Conservation (phyloP, 2,113 vertebrate genomes). For the Cavia aperea region DNA sequence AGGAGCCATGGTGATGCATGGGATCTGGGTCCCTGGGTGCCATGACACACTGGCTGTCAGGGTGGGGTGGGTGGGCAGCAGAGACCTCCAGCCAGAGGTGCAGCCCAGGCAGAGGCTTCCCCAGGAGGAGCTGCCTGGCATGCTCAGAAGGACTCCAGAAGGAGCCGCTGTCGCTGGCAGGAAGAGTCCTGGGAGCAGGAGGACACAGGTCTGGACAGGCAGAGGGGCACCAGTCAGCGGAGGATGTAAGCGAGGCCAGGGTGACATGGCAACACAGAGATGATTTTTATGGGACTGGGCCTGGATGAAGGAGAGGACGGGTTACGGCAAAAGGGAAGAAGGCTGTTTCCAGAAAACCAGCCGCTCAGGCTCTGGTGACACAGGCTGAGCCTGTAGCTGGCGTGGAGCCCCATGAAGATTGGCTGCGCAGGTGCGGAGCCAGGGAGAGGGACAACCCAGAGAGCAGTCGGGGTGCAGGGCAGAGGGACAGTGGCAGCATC, state of each 20-base stretch:
- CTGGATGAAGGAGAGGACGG: neutral
- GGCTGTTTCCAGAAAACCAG: constrained; percentile 4
- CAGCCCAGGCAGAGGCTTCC: neutral
- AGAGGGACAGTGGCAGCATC: neutral
- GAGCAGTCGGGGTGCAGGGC: neutral
- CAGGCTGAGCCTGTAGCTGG: neutral
- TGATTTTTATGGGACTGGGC: constrained; percentile 5
- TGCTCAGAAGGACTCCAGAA: neutral
- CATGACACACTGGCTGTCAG: neutral
- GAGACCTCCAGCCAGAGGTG: neutral
- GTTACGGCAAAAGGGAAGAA: neutral
- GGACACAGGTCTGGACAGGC: neutral
- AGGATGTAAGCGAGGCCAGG: neutral
- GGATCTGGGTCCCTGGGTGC: neutral
- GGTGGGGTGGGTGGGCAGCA: neutral
- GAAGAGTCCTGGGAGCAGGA: neutral
- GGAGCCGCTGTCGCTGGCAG: neutral
- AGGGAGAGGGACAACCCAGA: neutral
- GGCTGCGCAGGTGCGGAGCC: neutral
- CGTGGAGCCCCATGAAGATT: constrained; percentile 40
- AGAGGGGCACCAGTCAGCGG: neutral
- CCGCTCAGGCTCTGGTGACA: neutral
- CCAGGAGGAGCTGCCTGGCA: neutral
- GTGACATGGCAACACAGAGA: neutral
- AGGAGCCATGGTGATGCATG: neutral